Evolutionary conservation across 2,113 vertebrate species (phyloP).

Genomic region (Sinocyclocheilus grahami): DNA sequence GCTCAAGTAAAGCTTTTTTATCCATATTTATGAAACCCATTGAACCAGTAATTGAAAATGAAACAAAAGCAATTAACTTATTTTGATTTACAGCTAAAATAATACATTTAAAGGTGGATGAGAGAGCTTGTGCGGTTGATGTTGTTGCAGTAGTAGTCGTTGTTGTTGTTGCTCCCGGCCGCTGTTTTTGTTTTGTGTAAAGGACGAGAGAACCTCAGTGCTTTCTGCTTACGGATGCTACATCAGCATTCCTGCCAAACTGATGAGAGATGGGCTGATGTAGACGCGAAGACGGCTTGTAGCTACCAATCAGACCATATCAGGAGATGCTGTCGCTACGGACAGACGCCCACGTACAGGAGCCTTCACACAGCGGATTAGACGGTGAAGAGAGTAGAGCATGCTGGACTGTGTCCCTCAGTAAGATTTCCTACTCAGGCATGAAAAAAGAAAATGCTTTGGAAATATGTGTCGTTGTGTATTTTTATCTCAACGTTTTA

Average conservation of each 20-base stretch:
- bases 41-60: neutral
- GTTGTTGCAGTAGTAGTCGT: neutral
- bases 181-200: constrained; percentile 27
- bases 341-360: constrained; percentile 13
- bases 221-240: constrained; percentile 39
- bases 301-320: constrained; percentile 42
- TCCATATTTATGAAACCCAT: neutral
- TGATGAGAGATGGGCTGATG: constrained; percentile 54
- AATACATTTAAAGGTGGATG: neutral
- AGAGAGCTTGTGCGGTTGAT: neutral
- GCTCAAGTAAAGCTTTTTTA: neutral
- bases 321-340: constrained; percentile 36
- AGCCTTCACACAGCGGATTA: constrained; percentile 21
- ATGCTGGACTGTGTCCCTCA: neutral
- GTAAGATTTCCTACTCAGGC: neutral
- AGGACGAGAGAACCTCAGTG: neutral
- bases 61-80: neutral
- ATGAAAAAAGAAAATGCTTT: constrained; percentile 1
- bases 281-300: constrained; percentile 51
- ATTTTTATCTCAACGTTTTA: neutral
- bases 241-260: constrained; percentile 47
- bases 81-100: neutral
- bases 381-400: neutral
- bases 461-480: neutral
- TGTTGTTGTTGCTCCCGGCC: constrained; percentile 1